Base-by-base conservation (phyloP, 2,797 vertebrate species). In the Parauchenoglanis ngamensis region DNA sequence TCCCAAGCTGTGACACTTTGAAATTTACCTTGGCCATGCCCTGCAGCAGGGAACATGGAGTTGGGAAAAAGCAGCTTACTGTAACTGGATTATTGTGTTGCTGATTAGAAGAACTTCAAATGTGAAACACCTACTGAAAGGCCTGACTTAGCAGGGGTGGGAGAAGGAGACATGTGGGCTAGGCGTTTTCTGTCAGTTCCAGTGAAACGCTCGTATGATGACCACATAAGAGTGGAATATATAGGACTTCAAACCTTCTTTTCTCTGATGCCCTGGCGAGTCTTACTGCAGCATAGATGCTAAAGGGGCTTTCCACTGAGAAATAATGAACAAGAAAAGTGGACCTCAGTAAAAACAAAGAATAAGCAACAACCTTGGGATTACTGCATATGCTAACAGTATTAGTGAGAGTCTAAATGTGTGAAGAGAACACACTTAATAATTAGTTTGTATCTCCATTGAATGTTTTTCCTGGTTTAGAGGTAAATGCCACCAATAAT, bases 1-100 rank as follows among this genome's bases (percentile, higher is more conserved):
- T 28, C 4, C 78, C 49, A 85, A 46, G 40, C 59, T 70, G 73
- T 72, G 40, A 40, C 44, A 46, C 81, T 54, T 70, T 77, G 61
- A 87, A 77, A 89, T 86, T 63, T 52, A 79, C 73, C 73, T 67
- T 86, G 56, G 63, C n/a, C 13, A n/a, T 79, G 49, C 68, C n/a
- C 67, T 81, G 44, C 31, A 63, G 28, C n/a, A 72, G 35, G 40
- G 61, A 61, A 76, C n/a, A 76, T n/a, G 23, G 52, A 78, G 35
- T 40, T 54, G n/a, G 59, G 79, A 35, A 61, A 77, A 78, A 77
- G 25, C 57, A 49, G 87, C 78, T 88, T 87, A 80, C 54, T 88
- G 79, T 88, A 88, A 85, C 81, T 89, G 72, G 81, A 83, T 89
- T 89, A 89, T 83, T 87, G 77, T 85, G 31, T 72, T 83, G 61